A percentile compares a stretch with the other conserved stretches of the same genome.
Evolutionary conservation across 2,888 invertebrate genomes (phyloP).

Genomic region (Agrochola litura): DNA sequence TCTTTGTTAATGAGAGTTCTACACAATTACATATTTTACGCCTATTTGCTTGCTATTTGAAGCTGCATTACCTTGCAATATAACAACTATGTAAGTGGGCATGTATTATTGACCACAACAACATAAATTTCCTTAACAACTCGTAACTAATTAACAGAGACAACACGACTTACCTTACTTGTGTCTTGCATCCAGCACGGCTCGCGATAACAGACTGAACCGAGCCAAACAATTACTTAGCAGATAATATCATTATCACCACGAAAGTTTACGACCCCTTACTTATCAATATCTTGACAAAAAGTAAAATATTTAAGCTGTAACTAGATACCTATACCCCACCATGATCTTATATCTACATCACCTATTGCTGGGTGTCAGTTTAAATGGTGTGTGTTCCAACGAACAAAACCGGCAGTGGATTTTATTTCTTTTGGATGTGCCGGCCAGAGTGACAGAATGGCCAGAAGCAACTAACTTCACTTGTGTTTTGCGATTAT

Average conservation of each 20-base stretch:
- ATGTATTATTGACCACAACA: too few relatives aligned
- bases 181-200: background rate
- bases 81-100: too few relatives aligned
- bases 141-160: slow-evolving; percentile 6
- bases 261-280: slow-evolving; percentile 79
- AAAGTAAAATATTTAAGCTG: slow-evolving; percentile 5
- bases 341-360: background rate
- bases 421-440: background rate
- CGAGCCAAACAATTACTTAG: slow-evolving; percentile 60
- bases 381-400: fast-evolving
- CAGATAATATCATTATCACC: slow-evolving; percentile 68
- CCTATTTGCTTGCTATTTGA: too few relatives aligned
- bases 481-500: slow-evolving; percentile 49
- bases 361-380: background rate
- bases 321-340: slow-evolving; percentile 3
- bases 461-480: slow-evolving; percentile 43
- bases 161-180: slow-evolving; percentile 43
- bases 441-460: background rate
- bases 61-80: too few relatives aligned
- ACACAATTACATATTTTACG: too few relatives aligned
- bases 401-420: background rate
- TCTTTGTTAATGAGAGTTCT: too few relatives aligned
- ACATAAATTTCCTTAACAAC: slow-evolving; percentile 3
- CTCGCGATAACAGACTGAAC: slow-evolving; percentile 30
- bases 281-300: slow-evolving; percentile 47